phyloP scores from a whole-genome alignment of 2,888 invertebrate genomes.

The Muscina levida region DNA sequence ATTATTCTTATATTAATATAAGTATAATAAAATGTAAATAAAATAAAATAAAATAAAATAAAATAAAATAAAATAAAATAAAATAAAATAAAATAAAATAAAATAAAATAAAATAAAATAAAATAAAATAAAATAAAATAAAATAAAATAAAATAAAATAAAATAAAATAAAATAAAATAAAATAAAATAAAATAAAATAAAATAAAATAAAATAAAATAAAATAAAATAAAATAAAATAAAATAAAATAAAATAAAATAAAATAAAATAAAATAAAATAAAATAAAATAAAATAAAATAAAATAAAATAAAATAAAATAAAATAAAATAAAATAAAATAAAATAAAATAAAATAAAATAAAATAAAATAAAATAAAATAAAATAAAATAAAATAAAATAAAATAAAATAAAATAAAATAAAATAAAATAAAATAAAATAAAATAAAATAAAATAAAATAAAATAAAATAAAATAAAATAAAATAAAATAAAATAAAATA shows the following conservation, averaged over 20 bases:
- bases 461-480: slow-evolving; percentile 67
- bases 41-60: slow-evolving; percentile 15
- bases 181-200: slow-evolving; percentile 15
- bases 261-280: slow-evolving; percentile 16
- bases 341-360: slow-evolving; percentile 1
- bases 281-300: slow-evolving; percentile 12
- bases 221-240: slow-evolving; percentile 7
- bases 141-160: slow-evolving; percentile 11
- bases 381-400: neutral
- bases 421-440: neutral
- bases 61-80: neutral
- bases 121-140: neutral
- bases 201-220: slow-evolving; percentile 16
- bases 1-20: too few relatives aligned
- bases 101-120: slow-evolving; percentile 7
- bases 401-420: slow-evolving; percentile 52
- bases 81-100: slow-evolving; percentile 3
- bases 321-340: neutral
- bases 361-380: neutral
- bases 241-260: slow-evolving; percentile 7
- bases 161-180: slow-evolving; percentile 20
- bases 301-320: slow-evolving; percentile 20
- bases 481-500: neutral
- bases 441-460: slow-evolving; percentile 38
- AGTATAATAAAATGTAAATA: slow-evolving; percentile 13